Conservation (phyloP, 2,888 invertebrate genomes). For the Athripsodes cinereus region DNA sequence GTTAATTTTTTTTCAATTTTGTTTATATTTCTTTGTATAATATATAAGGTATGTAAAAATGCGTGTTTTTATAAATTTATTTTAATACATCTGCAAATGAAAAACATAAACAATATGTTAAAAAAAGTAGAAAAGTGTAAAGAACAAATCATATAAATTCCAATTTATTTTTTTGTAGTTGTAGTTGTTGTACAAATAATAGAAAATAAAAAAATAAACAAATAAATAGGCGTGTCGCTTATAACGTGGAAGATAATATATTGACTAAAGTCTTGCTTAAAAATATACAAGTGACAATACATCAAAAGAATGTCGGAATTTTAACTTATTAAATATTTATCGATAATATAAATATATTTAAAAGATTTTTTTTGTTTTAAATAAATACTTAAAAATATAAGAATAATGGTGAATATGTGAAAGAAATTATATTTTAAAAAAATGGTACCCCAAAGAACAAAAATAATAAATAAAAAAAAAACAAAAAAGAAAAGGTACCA, state of each 20-base stretch:
- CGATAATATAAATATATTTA: no score
- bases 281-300: no score
- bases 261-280: no score
- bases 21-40: background rate
- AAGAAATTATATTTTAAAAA: background rate
- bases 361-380: no score
- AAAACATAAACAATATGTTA: background rate
- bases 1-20: background rate
- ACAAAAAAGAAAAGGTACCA: no score
- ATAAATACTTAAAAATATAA: no score
- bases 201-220: slow-evolving; percentile 2
- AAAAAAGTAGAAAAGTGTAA: background rate
- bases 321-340: no score
- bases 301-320: no score
- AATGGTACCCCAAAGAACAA: background rate
- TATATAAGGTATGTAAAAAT: background rate
- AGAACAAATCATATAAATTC: background rate
- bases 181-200: background rate
- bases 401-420: no score
- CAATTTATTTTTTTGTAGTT: background rate
- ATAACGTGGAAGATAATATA: slow-evolving; percentile 1
- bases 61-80: background rate
- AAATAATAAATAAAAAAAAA: background rate
- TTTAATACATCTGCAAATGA: background rate
- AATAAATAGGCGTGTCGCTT: slow-evolving; percentile 6